Evolutionary conservation across 2,113 vertebrate genomes (phyloP).

Genomic region (Pseudorasbora parva): DNA sequence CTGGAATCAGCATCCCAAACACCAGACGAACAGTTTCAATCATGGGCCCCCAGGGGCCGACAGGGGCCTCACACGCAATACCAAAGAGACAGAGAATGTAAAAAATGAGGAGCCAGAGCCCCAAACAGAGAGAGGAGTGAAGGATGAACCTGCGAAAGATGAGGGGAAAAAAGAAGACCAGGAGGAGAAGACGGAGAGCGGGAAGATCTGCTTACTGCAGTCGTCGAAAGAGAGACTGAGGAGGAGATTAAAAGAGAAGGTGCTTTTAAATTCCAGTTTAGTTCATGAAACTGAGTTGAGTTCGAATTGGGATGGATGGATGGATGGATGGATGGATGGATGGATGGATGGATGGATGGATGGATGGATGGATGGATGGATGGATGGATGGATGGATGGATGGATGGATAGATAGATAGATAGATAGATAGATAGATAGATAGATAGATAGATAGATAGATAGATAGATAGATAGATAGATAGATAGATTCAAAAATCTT

Average conservation of each 20-base stretch:
- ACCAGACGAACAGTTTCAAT: constrained; percentile 64
- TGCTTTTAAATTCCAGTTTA: constrained; percentile 58
- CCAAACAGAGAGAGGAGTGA: background rate
- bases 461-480: rapidly evolving
- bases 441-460: rapidly evolving
- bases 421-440: background rate
- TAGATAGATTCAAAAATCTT: too few relatives aligned
- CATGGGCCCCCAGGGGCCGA: constrained; percentile 56
- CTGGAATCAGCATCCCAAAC: constrained; percentile 91
- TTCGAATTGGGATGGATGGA: too few relatives aligned
- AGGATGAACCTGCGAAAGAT: constrained; percentile 52
- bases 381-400: background rate
- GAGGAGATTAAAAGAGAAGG: constrained; percentile 96
- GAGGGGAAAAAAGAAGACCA: constrained; percentile 67
- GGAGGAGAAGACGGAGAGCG: constrained; percentile 72
- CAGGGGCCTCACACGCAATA: constrained; percentile 73
- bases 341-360: background rate
- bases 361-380: background rate
- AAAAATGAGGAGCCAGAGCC: constrained; percentile 74
- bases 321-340: too few relatives aligned
- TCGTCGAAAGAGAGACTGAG: constrained; percentile 95
- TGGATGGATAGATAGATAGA: background rate
- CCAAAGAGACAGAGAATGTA: constrained; percentile 87
- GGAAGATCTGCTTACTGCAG: constrained; percentile 90
- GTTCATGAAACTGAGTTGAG: too few relatives aligned